Evolutionary conservation across 2,113 vertebrate species (phyloP), one percentile per base, ranked within the genome.

Genomic region (Accipiter cooperii): DNA sequence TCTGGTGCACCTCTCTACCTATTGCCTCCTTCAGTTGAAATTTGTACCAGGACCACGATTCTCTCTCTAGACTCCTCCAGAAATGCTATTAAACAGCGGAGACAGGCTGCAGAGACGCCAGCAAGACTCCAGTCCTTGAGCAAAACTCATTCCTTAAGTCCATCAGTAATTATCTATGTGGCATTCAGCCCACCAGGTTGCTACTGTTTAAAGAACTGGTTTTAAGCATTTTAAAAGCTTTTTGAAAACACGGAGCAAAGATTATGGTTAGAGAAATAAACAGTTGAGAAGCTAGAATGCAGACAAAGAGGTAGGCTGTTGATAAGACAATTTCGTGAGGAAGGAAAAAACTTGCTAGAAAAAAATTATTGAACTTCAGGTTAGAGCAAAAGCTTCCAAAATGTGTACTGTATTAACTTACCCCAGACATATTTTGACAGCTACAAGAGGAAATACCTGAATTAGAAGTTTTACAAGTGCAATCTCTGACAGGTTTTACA

Each of bases 401-500:
- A 93, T 34, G 49, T 91, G 85, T 79, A 91, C 87, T 29, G 80
- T 93, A 92, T 96, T 97, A 94, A 80, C 93, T 95, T 91, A 92
- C 79, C 83, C 91, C 64, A 73, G 90, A 83, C 60, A 65, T 90
- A 91, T 90, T 96, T 93, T 97, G 95, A 94, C 93, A 97, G 79
- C 90, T 92, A 44, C 52, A 80, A 95, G 79, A 91, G 58, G 92
- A 97, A 97, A 97, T 70, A 94, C 93, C 84, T 96, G 96, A 97
- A 96, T 93, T 94, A 96, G 95, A 96, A 95, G 85, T 96, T 95
- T 97, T 87, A 85, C 84, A 96, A 95, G 76, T 84, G 65, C 71
- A 91, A 90, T 92, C 93, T 97, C 91, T 97, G 95, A 90, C 84
- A 93, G 88, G 63, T 91, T 90, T 96, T 94, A 89, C 77, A 91